These are phyloP conservation scores for Maniola jurtina DNA, from an alignment of 1,140 invertebrate species.

Conservation along the genomic window DNA sequence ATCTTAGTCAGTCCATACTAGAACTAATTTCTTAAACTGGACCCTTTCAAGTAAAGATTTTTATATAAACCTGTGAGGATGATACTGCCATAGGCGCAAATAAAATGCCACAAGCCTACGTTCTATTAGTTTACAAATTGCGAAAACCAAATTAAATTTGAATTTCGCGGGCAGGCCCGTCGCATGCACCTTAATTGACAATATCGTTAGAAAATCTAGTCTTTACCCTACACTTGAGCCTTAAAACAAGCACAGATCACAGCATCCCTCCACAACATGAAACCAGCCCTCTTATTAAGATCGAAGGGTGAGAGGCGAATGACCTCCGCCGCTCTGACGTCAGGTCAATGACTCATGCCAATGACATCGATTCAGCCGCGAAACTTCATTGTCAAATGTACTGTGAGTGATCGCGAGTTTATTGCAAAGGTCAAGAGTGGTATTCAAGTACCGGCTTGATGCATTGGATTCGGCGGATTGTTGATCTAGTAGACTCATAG, in stretches of 20 bases:
- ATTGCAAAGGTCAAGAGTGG: background rate
- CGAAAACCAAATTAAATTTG: no score
- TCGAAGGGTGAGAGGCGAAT: slow-evolving; percentile 24
- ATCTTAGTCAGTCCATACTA: no score
- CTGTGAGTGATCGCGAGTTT: background rate
- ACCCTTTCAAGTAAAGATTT: no score
- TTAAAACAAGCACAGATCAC: slow-evolving; percentile 1
- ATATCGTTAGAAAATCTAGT: background rate
- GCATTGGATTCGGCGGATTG: no score
- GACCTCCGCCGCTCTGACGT: slow-evolving; percentile 17
- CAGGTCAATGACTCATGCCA: slow-evolving; percentile 24
- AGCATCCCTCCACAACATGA: slow-evolving; percentile 17
- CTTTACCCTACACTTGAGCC: background rate
- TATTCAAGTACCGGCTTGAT: background rate
- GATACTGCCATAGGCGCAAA: no score
- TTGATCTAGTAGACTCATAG: no score
- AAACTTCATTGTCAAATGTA: slow-evolving; percentile 16
- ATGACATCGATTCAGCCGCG: slow-evolving; percentile 10
- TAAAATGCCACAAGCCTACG: no score
- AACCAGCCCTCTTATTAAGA: slow-evolving; percentile 17
- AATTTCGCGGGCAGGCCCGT: no score
- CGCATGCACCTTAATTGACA: no score
- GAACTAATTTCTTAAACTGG: no score
- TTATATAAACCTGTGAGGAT: no score
- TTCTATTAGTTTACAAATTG: no score